Conservation (phyloP, 2,888 invertebrate genomes). For the Allacma fusca region DNA sequence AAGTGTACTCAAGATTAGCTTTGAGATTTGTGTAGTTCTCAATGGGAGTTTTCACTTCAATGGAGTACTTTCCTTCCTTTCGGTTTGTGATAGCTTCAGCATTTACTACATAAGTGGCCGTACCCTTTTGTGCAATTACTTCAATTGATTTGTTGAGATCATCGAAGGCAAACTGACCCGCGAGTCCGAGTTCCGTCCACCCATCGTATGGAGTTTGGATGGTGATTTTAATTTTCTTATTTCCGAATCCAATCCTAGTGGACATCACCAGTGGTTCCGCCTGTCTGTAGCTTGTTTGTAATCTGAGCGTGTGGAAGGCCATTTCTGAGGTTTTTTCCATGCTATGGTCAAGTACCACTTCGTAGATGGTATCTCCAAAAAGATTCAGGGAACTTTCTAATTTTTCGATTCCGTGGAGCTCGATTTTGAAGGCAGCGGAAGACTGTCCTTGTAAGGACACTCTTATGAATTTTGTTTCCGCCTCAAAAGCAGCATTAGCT, state of each 20-base stretch:
- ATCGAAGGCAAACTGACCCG: constrained; percentile 37
- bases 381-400: constrained; percentile 2
- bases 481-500: neutral
- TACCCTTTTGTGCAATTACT: constrained; percentile 28
- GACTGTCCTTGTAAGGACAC: neutral
- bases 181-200: constrained; percentile 48
- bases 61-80: neutral
- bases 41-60: constrained; percentile 41
- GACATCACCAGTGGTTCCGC: constrained; percentile 36
- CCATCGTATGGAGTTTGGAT: constrained; percentile 53
- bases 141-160: neutral
- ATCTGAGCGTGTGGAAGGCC: constrained; percentile 53
- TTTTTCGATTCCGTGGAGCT: constrained; percentile 18
- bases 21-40: constrained; percentile 27
- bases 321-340: constrained; percentile 40
- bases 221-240: constrained; percentile 48
- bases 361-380: constrained; percentile 32
- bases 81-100: neutral
- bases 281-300: constrained; percentile 27
- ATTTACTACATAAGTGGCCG: constrained; percentile 20
- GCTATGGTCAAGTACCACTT: constrained; percentile 38
- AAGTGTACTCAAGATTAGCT: constrained; percentile 14
- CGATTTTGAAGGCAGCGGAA: neutral
- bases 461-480: neutral
- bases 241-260: constrained; percentile 49